A percentile compares a stretch with the other conserved stretches of the same genome.
phyloP scores from a whole-genome alignment of 2,888 invertebrate species.

The Tiliacea citrago region DNA sequence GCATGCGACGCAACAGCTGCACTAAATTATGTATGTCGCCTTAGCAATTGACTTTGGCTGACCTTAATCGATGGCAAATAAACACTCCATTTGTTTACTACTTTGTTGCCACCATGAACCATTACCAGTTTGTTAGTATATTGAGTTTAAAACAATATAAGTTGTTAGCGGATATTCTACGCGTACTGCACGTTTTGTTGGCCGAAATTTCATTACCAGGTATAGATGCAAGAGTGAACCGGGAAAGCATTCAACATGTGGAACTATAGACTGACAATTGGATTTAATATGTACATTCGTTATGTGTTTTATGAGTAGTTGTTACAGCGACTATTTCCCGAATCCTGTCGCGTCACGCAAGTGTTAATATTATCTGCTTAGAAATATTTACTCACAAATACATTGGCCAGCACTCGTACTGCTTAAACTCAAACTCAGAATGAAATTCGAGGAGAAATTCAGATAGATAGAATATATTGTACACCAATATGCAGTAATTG shows the following conservation, averaged over 20 bases:
- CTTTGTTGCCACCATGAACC: slow-evolving; percentile 19
- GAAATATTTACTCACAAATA: slow-evolving; percentile 36
- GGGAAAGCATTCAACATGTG: slow-evolving; percentile 11
- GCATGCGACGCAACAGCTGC: too few species aligned
- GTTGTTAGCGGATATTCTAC: slow-evolving; percentile 4
- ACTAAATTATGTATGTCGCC: slow-evolving; percentile 28
- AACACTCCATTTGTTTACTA: slow-evolving; percentile 15
- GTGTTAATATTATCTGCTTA: slow-evolving; percentile 9
- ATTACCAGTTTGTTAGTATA: slow-evolving; percentile 19
- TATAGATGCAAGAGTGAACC: slow-evolving; percentile 7
- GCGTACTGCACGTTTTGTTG: slow-evolving; percentile 1
- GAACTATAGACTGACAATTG: neutral
- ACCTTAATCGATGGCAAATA: slow-evolving; percentile 35
- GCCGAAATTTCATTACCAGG: neutral
- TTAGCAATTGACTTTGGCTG: slow-evolving; percentile 34
- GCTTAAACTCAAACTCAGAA: neutral
- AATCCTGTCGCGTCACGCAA: neutral
- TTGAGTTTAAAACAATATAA: slow-evolving; percentile 6
- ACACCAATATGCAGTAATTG: neutral
- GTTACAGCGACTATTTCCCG: neutral
- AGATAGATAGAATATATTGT: too few species aligned
- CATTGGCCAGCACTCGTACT: slow-evolving; percentile 23
- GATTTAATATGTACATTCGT: neutral
- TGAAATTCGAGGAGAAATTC: neutral
- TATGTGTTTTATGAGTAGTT: neutral